These are phyloP conservation scores for Corydoras sp. DNA, from an alignment of 2,113 vertebrate species.

Conservation along the genomic window DNA sequence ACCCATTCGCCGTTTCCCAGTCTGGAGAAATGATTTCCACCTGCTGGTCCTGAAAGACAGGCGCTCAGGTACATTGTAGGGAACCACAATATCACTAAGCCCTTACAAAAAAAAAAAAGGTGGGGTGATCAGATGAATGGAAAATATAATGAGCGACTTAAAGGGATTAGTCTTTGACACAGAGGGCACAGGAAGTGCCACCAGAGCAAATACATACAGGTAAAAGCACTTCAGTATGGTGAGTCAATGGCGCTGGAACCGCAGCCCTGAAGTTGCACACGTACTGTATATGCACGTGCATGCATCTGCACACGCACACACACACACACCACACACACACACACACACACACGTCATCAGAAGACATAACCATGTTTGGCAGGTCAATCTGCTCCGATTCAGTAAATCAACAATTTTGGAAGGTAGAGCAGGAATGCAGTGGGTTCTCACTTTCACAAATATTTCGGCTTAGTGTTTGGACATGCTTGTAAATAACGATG, in stretches of 20 bases:
- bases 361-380: conserved; percentile 38
- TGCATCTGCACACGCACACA: not conserved
- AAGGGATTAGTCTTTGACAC: conserved; percentile 6
- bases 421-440: conserved; percentile 3
- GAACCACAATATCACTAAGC: conserved; percentile 2
- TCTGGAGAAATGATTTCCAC: conserved; percentile 57
- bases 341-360: conserved; percentile 44
- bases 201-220: conserved; percentile 41
- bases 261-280: not conserved
- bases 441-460: conserved; percentile 24
- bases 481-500: conserved; percentile 34
- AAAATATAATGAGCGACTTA: conserved; percentile 7
- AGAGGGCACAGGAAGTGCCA: conserved; percentile 20
- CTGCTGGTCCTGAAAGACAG: conserved; percentile 46
- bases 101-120: not conserved
- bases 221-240: conserved; percentile 19
- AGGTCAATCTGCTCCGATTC: conserved; percentile 40
- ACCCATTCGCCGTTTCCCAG: conserved; percentile 58
- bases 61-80: conserved; percentile 22
- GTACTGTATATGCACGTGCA: too few species aligned
- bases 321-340: conserved; percentile 23
- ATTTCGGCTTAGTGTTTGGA: conserved; percentile 21
- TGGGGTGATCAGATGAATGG: not conserved
- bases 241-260: too few species aligned
- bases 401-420: conserved; percentile 27